Evolutionary conservation across 1,140 invertebrate species (phyloP).

Genomic region (Psilanteris sp.): DNA sequence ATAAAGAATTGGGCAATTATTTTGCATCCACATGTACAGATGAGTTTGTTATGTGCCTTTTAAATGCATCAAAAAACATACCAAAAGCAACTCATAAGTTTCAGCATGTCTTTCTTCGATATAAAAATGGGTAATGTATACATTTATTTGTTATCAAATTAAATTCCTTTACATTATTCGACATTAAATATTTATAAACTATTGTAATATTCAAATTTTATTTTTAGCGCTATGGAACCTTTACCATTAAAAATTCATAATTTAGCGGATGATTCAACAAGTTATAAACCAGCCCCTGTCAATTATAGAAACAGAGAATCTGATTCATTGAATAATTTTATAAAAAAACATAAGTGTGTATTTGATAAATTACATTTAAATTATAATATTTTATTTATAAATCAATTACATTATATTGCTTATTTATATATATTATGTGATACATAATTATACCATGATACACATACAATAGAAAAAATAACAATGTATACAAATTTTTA

Average conservation of each 20-base stretch:
- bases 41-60: conserved; percentile 80
- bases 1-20: conserved; percentile 81
- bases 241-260: conserved; percentile 76
- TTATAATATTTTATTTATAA: too few relatives aligned
- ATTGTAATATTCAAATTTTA: too few relatives aligned
- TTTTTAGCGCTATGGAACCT: conserved; percentile 51
- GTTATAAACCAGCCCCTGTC: conserved; percentile 72
- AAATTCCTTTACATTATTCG: too few relatives aligned
- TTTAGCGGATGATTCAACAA: conserved; percentile 73
- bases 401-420: too few relatives aligned
- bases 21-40: conserved; percentile 68
- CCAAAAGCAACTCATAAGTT: conserved; percentile 81
- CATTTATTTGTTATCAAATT: too few relatives aligned
- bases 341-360: conserved; percentile 8
- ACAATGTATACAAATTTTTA: too few relatives aligned
- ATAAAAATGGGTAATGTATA: conserved; percentile 70
- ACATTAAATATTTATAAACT: too few relatives aligned
- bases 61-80: conserved; percentile 78
- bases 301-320: conserved; percentile 8
- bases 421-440: too few relatives aligned
- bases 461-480: too few relatives aligned
- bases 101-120: conserved; percentile 77
- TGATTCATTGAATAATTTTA: conserved; percentile 14
- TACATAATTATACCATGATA: too few relatives aligned
- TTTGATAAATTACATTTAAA: too few relatives aligned